These are phyloP conservation scores for Trigoniulus corallinus DNA, from an alignment of 1,140 invertebrate species.

Conservation along the genomic window DNA sequence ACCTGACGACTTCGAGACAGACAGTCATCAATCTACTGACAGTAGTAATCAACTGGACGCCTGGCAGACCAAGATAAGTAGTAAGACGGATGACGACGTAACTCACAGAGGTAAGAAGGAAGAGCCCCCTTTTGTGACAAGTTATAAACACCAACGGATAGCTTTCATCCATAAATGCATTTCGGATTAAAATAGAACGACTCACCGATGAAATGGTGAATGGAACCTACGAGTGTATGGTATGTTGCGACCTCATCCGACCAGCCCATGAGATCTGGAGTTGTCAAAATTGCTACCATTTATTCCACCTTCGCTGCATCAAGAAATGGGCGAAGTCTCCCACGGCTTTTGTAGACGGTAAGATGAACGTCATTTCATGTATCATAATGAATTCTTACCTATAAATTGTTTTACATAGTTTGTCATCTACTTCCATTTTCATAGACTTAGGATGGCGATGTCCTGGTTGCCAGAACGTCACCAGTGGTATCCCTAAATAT, in stretches of 20 bases:
- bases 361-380: too few species aligned
- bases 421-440: slow-evolving; percentile 10
- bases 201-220: slow-evolving; percentile 60
- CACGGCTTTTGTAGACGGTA: slow-evolving; percentile 31
- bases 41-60: too few species aligned
- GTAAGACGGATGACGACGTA: background rate
- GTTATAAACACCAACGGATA: background rate
- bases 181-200: slow-evolving; percentile 33
- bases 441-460: slow-evolving; percentile 72
- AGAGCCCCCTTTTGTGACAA: background rate
- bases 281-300: slow-evolving; percentile 76
- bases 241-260: slow-evolving; percentile 73
- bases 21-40: too few species aligned
- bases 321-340: slow-evolving; percentile 78
- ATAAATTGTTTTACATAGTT: background rate
- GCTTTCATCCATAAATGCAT: background rate
- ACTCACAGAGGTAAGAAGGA: slow-evolving; percentile 1
- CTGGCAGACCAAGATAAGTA: too few species aligned
- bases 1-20: too few species aligned
- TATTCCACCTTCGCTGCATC: slow-evolving; percentile 75
- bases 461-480: slow-evolving; percentile 70
- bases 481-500: slow-evolving; percentile 42
- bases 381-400: background rate
- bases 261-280: slow-evolving; percentile 69
- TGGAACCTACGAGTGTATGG: slow-evolving; percentile 69